Conservation (phyloP, 2,797 vertebrate species). For the Phoxinus dragarum region DNA sequence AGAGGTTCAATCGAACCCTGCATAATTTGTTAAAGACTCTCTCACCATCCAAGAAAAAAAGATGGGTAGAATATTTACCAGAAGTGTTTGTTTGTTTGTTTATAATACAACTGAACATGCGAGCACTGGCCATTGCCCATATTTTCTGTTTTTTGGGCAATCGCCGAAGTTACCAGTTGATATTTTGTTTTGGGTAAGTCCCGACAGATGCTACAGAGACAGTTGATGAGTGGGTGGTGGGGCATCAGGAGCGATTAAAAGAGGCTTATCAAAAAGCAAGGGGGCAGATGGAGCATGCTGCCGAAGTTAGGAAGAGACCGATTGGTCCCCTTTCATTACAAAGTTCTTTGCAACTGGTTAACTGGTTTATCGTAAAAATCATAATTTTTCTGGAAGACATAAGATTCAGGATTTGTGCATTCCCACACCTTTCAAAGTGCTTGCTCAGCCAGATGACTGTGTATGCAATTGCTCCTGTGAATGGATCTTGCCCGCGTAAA, state of each 20-base stretch:
- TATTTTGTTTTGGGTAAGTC: background rate
- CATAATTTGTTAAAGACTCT: background rate
- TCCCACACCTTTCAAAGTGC: too few relatives aligned
- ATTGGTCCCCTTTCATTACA: too few relatives aligned
- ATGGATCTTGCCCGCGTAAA: too few relatives aligned
- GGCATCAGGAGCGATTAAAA: background rate
- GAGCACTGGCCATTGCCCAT: background rate
- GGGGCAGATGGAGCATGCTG: background rate
- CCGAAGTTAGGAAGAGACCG: too few relatives aligned
- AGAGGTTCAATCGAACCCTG: background rate
- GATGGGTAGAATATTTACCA: constrained; percentile 5
- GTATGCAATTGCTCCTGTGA: too few relatives aligned
- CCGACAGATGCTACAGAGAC: background rate
- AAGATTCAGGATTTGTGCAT: too few relatives aligned
- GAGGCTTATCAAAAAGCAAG: background rate
- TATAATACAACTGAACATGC: constrained; percentile 5
- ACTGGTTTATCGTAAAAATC: too few relatives aligned
- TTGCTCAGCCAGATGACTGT: too few relatives aligned
- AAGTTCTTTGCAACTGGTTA: too few relatives aligned
- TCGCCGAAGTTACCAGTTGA: background rate
- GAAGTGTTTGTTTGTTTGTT: background rate
- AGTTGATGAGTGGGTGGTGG: background rate
- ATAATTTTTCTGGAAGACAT: too few relatives aligned
- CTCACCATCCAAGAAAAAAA: background rate
- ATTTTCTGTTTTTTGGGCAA: background rate